Conservation (phyloP, 2,113 vertebrate genomes). For the Anolis sagrei region DNA sequence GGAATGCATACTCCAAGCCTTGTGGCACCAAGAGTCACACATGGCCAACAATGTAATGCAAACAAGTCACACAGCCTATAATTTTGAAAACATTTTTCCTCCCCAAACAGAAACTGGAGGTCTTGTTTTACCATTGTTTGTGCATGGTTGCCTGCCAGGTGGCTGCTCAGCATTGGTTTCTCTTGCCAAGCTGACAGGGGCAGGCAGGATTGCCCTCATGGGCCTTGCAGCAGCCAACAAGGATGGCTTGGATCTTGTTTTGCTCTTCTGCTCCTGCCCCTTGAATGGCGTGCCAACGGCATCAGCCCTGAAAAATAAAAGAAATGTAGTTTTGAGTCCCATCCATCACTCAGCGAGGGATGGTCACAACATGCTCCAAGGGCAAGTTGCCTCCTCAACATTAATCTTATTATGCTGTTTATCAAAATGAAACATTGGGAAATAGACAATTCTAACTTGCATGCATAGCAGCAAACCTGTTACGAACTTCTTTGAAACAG, state of each 20-base stretch:
- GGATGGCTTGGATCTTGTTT: constrained; percentile 74
- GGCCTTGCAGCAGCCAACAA: constrained; percentile 83
- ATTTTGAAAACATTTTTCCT: neutral
- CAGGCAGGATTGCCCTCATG: constrained; percentile 91
- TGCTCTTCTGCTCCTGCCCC: constrained; percentile 73
- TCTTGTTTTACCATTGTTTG: constrained; percentile 63
- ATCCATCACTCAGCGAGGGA: neutral
- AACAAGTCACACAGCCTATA: neutral
- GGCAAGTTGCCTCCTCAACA: neutral
- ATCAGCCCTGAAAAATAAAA: constrained; percentile 70
- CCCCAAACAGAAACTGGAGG: constrained; percentile 21
- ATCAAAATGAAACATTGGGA: neutral
- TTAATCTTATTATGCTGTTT: constrained; percentile 1
- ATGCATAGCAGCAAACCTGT: neutral
- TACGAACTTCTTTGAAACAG: constrained; percentile 33
- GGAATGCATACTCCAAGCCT: neutral
- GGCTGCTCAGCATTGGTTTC: constrained; percentile 62
- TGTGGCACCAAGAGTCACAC: neutral
- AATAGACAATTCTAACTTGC: neutral
- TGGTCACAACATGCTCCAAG: neutral
- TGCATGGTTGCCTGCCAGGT: constrained; percentile 68
- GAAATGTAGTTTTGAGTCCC: constrained; percentile 19
- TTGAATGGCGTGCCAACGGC: constrained; percentile 63
- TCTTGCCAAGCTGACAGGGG: constrained; percentile 78
- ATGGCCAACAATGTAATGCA: neutral